A percentile compares a stretch with the other conserved stretches of the same genome.
Conservation (phyloP, 1,140 invertebrate genomes). For the Nilaparvata lugens region DNA sequence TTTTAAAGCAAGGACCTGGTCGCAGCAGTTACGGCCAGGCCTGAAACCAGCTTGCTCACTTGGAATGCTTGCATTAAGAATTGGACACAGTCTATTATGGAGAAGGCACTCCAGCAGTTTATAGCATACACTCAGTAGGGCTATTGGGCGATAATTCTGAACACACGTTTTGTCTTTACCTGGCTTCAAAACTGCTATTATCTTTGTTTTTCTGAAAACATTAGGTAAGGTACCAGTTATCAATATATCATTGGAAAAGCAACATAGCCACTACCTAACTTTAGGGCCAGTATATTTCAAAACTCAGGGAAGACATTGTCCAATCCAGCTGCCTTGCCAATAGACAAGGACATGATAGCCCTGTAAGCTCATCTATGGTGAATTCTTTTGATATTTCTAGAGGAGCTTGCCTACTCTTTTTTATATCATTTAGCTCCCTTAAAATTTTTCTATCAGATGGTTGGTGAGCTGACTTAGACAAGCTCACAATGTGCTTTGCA, state of each 20-base stretch:
- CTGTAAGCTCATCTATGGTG: neutral
- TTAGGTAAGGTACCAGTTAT: too few species aligned
- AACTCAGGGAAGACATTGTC: neutral
- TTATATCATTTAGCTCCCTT: too few species aligned
- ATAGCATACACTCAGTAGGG: too few species aligned
- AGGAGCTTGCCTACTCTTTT: neutral
- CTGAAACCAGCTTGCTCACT: too few species aligned
- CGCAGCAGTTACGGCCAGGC: too few species aligned
- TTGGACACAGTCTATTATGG: conserved; percentile 1
- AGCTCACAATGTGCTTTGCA: neutral
- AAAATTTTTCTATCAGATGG: neutral
- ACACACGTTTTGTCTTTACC: neutral
- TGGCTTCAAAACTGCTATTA: too few species aligned
- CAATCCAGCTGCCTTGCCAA: neutral
- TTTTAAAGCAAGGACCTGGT: too few species aligned
- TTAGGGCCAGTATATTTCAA: neutral
- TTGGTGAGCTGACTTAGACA: neutral
- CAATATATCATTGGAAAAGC: neutral
- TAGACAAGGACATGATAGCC: neutral
- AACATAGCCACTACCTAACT: too few species aligned
- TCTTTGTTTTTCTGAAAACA: neutral
- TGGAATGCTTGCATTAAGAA: too few species aligned
- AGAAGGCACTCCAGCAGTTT: neutral
- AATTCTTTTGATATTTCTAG: neutral
- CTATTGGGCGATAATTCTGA: neutral